Evolutionary conservation across 2,797 vertebrate species (phyloP).

Genomic region (Clarias platycephalus): DNA sequence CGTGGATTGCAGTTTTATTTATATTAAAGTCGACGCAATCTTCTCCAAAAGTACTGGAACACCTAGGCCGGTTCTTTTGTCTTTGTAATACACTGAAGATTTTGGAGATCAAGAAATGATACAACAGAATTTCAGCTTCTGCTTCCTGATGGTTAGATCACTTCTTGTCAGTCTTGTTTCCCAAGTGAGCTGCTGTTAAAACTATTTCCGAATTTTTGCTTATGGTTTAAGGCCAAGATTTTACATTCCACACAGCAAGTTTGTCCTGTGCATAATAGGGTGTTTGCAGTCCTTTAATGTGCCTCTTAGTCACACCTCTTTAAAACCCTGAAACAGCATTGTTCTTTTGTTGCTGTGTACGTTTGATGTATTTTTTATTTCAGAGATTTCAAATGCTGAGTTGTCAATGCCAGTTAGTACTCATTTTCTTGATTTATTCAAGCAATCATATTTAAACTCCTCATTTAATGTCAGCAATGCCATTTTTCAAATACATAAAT

Average conservation of each 20-base stretch:
- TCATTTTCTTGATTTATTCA: neutral
- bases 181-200: no score
- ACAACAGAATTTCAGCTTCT: neutral
- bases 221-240: no score
- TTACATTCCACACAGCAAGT: neutral
- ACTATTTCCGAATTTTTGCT: no score
- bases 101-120: neutral
- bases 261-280: neutral
- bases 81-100: neutral
- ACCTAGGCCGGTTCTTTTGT: neutral
- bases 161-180: no score
- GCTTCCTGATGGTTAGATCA: neutral
- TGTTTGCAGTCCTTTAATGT: neutral
- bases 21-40: neutral
- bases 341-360: neutral
- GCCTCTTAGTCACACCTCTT: neutral
- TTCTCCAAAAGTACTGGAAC: no score
- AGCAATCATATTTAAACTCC: neutral
- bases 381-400: neutral
- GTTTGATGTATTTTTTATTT: neutral
- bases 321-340: neutral
- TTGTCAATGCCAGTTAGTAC: neutral
- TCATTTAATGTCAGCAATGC: neutral
- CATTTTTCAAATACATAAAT: neutral
- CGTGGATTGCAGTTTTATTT: neutral